Evolutionary conservation across 2,888 invertebrate species (phyloP), one percentile per base, ranked within the genome.

Genomic region (Agriotes lineatus): DNA sequence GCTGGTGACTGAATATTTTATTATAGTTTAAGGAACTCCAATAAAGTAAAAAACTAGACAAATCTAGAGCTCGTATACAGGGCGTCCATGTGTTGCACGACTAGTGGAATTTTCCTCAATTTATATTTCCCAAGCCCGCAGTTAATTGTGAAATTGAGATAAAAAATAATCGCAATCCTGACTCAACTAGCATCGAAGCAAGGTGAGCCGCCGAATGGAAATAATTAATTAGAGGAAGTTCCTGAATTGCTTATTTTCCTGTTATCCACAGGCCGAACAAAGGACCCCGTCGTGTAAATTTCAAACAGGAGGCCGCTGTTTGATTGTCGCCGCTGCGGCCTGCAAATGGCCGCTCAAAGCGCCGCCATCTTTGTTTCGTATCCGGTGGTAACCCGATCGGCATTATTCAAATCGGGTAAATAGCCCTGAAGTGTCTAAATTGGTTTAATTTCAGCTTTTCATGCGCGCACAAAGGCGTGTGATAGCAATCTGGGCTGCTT

Each of bases 221-320:
- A 63, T 52, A 57, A 62, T 70, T 76, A 76, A 76, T 76, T 76
- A 68, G 66, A 73, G 74, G 74, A 76, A 75, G 68, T 73, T 68
- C 70, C 56, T 76, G 74, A 74, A 76, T 75, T 74, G 72, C 73
- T 74, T 70, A 72, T 74, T 73, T 69, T 48, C 64, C 65, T 60
- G 52, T 65, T 69, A 74, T 75, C 71, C 72, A 73, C 74, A 72
- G 74, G 74, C 66, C 20, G 22, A 58, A 75, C 74, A 75, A 76
- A 69, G 67, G 62, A 60, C 54, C 70, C 54, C 19, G 60, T 54
- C 37, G 69, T 69, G 58, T 69, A 52, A 62, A 66, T 69, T 60
- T 69, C 69, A 69, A 56, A 69, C 58, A 66, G 54, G 7, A 25
- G n/a, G 48, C 72, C 60, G 75, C 75, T 70, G 50, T 72, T 73